A percentile compares a stretch with the other conserved stretches of the same genome.
phyloP scores from a whole-genome alignment of 2,888 invertebrate species.

The Sarcophaga subvicina region DNA sequence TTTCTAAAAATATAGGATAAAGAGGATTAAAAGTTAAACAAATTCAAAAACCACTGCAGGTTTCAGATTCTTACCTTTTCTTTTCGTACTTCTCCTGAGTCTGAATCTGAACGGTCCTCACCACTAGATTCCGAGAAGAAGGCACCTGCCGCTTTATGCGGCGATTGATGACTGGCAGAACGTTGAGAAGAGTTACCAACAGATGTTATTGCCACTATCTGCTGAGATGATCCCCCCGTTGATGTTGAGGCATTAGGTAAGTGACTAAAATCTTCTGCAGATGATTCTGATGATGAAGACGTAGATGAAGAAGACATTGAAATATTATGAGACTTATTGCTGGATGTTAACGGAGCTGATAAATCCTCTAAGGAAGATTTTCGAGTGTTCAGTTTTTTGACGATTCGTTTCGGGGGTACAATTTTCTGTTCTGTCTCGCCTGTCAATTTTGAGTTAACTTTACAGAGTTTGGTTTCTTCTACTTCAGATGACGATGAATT shows the following conservation, averaged over 20 bases:
- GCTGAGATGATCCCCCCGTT: slow-evolving; percentile 52
- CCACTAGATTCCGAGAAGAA: slow-evolving; percentile 72
- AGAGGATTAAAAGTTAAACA: not conserved
- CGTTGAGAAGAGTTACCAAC: slow-evolving; percentile 68
- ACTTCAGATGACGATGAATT: slow-evolving; percentile 66
- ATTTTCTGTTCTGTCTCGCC: slow-evolving; percentile 41
- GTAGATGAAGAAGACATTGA: slow-evolving; percentile 72
- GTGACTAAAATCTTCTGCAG: slow-evolving; percentile 68
- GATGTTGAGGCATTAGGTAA: slow-evolving; percentile 62
- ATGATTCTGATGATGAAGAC: slow-evolving; percentile 72
- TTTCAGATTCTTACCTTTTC: slow-evolving; percentile 57
- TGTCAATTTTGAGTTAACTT: slow-evolving; percentile 37
- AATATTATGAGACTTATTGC: slow-evolving; percentile 35
- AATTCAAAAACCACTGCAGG: too few relatives aligned
- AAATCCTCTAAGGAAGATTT: slow-evolving; percentile 70
- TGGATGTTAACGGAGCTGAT: slow-evolving; percentile 51
- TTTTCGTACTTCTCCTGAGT: slow-evolving; percentile 54
- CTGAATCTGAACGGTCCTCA: slow-evolving; percentile 71
- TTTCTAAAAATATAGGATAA: slow-evolving; percentile 69
- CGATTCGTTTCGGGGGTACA: slow-evolving; percentile 69
- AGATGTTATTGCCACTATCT: slow-evolving; percentile 18
- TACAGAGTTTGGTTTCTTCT: slow-evolving; percentile 40
- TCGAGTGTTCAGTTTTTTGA: slow-evolving; percentile 74
- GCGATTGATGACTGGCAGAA: slow-evolving; percentile 72
- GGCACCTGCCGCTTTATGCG: slow-evolving; percentile 71